Conservation (phyloP, 2,113 vertebrate species). For the Nematolebias whitei region DNA sequence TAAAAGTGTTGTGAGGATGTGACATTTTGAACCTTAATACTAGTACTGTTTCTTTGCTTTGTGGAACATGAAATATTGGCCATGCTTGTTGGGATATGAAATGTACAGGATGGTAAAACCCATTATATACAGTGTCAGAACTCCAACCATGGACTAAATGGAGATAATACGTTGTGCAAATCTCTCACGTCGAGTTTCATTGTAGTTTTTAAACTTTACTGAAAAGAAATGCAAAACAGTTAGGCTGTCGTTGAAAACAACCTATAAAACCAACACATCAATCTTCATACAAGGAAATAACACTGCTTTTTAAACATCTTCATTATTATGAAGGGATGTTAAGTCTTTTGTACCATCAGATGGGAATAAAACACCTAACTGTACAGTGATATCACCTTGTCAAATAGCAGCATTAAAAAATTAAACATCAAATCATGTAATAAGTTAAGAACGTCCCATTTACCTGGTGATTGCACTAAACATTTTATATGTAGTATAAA, state of each 20-base stretch:
- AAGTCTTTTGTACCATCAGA: constrained; percentile 36
- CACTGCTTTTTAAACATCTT: constrained; percentile 45
- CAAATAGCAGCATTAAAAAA: constrained; percentile 70
- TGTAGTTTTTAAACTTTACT: no score
- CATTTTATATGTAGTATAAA: constrained; percentile 52
- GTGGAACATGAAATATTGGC: constrained; percentile 54
- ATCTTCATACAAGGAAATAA: constrained; percentile 58
- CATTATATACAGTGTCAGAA: constrained; percentile 49
- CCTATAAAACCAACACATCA: constrained; percentile 40
- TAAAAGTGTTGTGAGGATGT: constrained; percentile 45
- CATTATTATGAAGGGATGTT: constrained; percentile 21
- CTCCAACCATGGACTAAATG: constrained; percentile 38
- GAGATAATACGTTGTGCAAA: constrained; percentile 69
- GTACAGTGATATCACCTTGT: constrained; percentile 53
- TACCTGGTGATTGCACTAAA: constrained; percentile 67
- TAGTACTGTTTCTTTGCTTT: constrained; percentile 44
- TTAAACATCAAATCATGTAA: constrained; percentile 43
- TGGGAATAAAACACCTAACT: constrained; percentile 39
- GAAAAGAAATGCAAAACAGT: constrained; percentile 25
- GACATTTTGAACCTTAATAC: constrained; percentile 35
- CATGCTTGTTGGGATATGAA: constrained; percentile 60
- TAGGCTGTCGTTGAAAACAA: constrained; percentile 35
- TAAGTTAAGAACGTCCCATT: constrained; percentile 46
- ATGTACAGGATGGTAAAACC: constrained; percentile 34
- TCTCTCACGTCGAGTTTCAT: constrained; percentile 60